These are phyloP conservation scores for Arvicanthis niloticus DNA, from an alignment of 2,113 vertebrate species.

Conservation along the genomic window DNA sequence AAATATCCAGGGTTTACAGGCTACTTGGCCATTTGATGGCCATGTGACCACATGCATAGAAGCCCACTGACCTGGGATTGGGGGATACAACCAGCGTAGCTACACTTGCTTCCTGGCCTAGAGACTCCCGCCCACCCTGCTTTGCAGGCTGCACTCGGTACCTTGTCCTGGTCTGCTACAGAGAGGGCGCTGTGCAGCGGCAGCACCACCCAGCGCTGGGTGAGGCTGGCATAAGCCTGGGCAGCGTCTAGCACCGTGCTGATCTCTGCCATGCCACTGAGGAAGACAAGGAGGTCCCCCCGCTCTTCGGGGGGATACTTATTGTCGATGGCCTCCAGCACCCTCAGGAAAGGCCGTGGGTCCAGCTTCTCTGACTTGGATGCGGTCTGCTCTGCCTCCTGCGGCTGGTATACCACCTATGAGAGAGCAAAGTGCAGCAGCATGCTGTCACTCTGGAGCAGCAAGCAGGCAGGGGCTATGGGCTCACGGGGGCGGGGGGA, in stretches of 20 bases:
- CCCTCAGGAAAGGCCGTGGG: slow-evolving; percentile 92
- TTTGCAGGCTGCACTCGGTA: rapidly evolving
- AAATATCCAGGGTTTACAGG: neutral
- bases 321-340: slow-evolving; percentile 94
- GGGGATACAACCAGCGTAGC: rapidly evolving
- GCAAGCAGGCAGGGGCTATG: rapidly evolving
- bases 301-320: slow-evolving; percentile 93
- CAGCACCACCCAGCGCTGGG: slow-evolving; percentile 93
- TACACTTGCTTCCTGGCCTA: neutral
- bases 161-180: slow-evolving; percentile 94
- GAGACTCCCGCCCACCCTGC: rapidly evolving
- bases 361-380: slow-evolving; percentile 91
- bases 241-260: slow-evolving; percentile 90
- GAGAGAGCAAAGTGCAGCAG: neutral
- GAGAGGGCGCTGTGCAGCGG: slow-evolving; percentile 95
- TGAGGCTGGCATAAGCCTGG: slow-evolving; percentile 91
- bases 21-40: neutral
- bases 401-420: slow-evolving; percentile 94
- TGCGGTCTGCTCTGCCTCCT: slow-evolving; percentile 83
- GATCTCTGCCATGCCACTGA: slow-evolving; percentile 96
- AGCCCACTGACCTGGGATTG: too few relatives aligned
- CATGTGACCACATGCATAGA: neutral
- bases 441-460: neutral
- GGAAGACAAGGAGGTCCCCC: slow-evolving; percentile 94
- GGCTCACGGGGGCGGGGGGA: too few relatives aligned